Evolutionary conservation across 2,797 vertebrate genomes (phyloP).

Genomic region (Bryconaethiops microstoma): DNA sequence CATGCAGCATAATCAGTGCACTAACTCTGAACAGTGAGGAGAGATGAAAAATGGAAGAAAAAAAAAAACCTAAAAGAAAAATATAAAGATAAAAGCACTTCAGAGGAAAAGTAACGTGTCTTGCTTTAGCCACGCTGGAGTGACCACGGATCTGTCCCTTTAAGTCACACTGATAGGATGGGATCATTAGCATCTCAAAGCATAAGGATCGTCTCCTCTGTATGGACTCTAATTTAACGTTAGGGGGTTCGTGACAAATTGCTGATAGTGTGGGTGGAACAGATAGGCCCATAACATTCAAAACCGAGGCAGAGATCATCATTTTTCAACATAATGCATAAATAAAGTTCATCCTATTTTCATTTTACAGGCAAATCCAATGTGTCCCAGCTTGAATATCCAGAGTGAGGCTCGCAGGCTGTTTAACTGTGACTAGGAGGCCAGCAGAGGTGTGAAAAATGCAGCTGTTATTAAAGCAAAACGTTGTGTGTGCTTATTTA

Average conservation of each 20-base stretch:
- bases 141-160: not conserved
- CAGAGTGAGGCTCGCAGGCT: slow-evolving; percentile 1
- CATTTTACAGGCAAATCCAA: not conserved
- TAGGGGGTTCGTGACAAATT: not conserved
- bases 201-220: not conserved
- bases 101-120: not conserved
- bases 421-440: slow-evolving; percentile 18
- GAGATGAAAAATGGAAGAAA: slow-evolving; percentile 15
- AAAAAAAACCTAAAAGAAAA: not conserved
- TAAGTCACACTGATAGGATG: not conserved
- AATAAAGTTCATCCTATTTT: not conserved
- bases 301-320: not conserved
- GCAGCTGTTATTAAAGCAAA: slow-evolving; percentile 26
- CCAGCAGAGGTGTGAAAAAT: not conserved
- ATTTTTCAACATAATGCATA: not conserved
- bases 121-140: not conserved
- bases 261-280: not conserved
- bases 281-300: not conserved
- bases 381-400: not conserved
- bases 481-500: slow-evolving; percentile 41
- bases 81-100: slow-evolving; percentile 24
- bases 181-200: slow-evolving; percentile 31
- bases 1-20: slow-evolving; percentile 58
- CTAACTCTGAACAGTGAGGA: slow-evolving; percentile 64
- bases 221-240: not conserved